Evolutionary conservation across 1,140 invertebrate genomes (phyloP), one percentile per base, ranked within the genome.

Genomic region (Polypedilum vanderplanki): DNA sequence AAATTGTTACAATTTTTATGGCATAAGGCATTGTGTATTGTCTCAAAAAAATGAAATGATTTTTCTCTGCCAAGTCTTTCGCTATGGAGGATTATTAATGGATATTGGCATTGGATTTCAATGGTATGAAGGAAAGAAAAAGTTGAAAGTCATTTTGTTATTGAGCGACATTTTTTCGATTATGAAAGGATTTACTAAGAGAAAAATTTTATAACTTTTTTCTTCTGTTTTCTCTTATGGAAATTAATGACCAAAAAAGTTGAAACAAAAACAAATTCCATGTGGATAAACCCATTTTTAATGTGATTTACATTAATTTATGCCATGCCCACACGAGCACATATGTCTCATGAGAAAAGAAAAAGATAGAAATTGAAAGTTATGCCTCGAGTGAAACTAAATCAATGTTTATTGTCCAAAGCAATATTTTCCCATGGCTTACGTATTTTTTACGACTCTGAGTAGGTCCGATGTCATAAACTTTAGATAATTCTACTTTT

Each of bases 91-190:
- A 70, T 70, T 70, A 70, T 70, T 70, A 70, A 70, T 70, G 65
- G 65, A 70, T 70, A 70, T 70, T 70, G 65, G 17, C 17, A 70
- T 22, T 8, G 65, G 9, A 22, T 33, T 20, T 70, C 20, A 70
- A 18, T 70, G 65, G 18, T 12, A 57, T 57, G 46, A 18, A 70
- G 18, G n/a, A 20, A 20, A 22, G 9, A 22, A 70, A 70, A 70
- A 18, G 20, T 22, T 70, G 20, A 70, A 20, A 70, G 65, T 70
- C 65, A 70, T 70, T 70, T 70, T n/a, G 46, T 57, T 57, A 57
- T 57, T 70, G 65, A 70, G 65, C 65, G 65, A 70, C 65, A 70
- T 20, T 15, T 70, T 70, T 70, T 70, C 65, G 65, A 70, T 70
- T 70, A 70, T 70, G 65, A 70, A 70, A 18, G 65, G 65, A 70